Evolutionary conservation across 2,888 invertebrate genomes (phyloP).

Genomic region (Mythimna impura): DNA sequence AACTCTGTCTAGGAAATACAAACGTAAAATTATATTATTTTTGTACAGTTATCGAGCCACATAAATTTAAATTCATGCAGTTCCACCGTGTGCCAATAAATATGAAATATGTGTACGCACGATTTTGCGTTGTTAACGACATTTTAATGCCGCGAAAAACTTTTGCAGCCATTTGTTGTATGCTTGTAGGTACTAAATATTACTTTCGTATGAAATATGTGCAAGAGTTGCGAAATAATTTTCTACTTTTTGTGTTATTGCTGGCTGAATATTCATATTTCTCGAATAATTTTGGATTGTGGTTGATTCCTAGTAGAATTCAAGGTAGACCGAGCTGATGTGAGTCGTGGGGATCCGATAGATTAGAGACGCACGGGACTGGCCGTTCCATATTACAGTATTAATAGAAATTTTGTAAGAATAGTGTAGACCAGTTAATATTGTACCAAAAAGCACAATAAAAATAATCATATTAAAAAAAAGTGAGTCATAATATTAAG

Average conservation of each 20-base stretch:
- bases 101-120: constrained; percentile 21
- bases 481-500: no score
- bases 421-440: no score
- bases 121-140: constrained; percentile 43
- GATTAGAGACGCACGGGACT: no score
- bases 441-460: no score
- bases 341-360: no score
- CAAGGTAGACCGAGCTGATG: no score
- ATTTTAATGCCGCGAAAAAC: constrained; percentile 48
- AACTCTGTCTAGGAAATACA: no score
- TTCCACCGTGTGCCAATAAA: constrained; percentile 25
- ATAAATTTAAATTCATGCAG: constrained; percentile 24
- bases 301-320: neutral
- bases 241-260: neutral
- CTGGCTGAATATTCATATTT: neutral
- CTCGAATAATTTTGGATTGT: neutral
- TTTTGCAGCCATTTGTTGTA: constrained; percentile 18
- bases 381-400: no score
- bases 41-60: neutral
- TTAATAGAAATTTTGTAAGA: no score
- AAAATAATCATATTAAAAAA: no score
- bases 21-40: no score
- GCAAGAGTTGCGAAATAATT: neutral
- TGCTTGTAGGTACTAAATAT: constrained; percentile 15
- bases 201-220: constrained; percentile 35